These are phyloP conservation scores for Acrobasis suavella DNA, from an alignment of 2,888 invertebrate species.

Conservation along the genomic window DNA sequence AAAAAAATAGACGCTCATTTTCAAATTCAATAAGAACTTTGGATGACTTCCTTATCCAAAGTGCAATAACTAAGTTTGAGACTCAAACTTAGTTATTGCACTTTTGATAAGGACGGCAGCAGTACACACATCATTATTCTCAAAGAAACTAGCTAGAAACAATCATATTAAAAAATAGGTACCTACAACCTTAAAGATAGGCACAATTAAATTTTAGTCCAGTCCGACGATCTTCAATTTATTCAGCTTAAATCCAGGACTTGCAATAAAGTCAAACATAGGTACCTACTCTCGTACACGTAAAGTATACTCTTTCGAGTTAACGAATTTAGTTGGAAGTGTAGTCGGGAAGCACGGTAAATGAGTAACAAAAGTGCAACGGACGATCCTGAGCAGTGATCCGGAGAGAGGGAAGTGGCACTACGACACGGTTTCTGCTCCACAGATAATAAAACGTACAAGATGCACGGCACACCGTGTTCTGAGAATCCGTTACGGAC, in stretches of 20 bases:
- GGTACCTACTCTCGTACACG: background rate
- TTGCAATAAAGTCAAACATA: conserved; percentile 1
- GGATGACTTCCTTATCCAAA: too few relatives aligned
- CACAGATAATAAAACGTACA: conserved; percentile 27
- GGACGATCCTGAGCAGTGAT: conserved; percentile 55
- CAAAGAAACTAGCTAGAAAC: too few relatives aligned
- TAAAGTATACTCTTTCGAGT: conserved; percentile 1
- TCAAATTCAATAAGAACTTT: too few relatives aligned
- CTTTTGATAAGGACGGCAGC: too few relatives aligned
- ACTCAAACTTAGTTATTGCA: too few relatives aligned
- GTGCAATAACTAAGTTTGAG: too few relatives aligned
- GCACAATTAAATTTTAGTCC: too few relatives aligned
- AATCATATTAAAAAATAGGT: too few relatives aligned
- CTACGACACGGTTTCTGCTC: conserved; percentile 53
- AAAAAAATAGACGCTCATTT: too few relatives aligned
- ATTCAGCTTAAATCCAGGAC: background rate
- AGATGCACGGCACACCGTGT: background rate
- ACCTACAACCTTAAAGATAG: too few relatives aligned
- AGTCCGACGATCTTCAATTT: conserved; percentile 3
- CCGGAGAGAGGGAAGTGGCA: conserved; percentile 51
- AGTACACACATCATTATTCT: too few relatives aligned
- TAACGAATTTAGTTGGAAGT: conserved; percentile 9
- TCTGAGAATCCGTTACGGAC: background rate
- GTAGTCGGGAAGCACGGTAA: conserved; percentile 43
- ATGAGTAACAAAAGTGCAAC: conserved; percentile 46